Percentiles rank a stretch among this genome's conserved stretches.
These are phyloP conservation scores for Drosophila pegasa DNA, from an alignment of 2,888 invertebrate genomes.

Conservation along the genomic window DNA sequence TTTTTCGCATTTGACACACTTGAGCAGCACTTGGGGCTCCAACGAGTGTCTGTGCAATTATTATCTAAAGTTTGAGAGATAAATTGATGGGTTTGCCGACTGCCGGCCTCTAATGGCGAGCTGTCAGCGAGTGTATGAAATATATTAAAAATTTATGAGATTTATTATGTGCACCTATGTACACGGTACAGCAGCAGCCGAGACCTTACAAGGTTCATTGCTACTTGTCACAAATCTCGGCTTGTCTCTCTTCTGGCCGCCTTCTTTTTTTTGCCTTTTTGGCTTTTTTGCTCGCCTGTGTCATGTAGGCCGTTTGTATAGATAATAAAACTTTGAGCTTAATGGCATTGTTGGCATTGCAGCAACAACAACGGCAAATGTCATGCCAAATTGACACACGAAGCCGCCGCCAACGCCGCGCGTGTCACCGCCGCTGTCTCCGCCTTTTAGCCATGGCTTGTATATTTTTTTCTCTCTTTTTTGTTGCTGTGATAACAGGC, in stretches of 20 bases:
- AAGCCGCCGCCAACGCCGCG: constrained; percentile 60
- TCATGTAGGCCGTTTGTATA: constrained; percentile 68
- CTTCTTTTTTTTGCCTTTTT: constrained; percentile 20
- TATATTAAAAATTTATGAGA: constrained; percentile 65
- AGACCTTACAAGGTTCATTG: constrained; percentile 78
- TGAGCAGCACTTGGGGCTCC: constrained; percentile 41
- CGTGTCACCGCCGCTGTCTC: constrained; percentile 50
- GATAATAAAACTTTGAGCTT: constrained; percentile 70
- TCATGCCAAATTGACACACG: constrained; percentile 64
- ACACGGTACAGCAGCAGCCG: constrained; percentile 58
- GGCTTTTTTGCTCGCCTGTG: too few relatives aligned
- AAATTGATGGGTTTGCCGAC: constrained; percentile 19
- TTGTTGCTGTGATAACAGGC: constrained; percentile 59
- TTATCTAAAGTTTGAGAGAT: constrained; percentile 37
- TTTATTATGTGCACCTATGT: constrained; percentile 44
- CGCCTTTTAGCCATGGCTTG: constrained; percentile 64
- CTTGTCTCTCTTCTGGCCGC: constrained; percentile 26
- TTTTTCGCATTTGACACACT: constrained; percentile 45
- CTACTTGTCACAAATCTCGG: constrained; percentile 70
- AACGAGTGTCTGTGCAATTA: constrained; percentile 25
- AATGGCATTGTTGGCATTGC: constrained; percentile 69
- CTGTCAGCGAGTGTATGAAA: constrained; percentile 42
- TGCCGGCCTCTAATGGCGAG: constrained; percentile 22
- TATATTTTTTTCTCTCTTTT: constrained; percentile 37
- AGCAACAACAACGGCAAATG: constrained; percentile 47